phyloP scores from a whole-genome alignment of 53 echinoderm and acorn worm species.

The Zoroaster sp. region DNA sequence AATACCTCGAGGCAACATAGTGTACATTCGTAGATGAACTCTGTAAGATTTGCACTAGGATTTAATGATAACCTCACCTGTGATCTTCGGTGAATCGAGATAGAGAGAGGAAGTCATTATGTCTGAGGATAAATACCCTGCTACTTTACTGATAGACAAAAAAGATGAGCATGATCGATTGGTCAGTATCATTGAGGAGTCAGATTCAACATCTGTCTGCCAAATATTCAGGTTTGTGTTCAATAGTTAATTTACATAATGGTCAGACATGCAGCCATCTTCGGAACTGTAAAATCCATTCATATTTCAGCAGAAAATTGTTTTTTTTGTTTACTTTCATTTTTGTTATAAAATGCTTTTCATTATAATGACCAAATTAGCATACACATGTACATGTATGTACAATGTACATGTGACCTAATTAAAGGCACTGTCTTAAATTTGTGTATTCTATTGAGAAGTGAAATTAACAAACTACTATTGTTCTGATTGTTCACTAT shows the following conservation, averaged over 20 bases:
- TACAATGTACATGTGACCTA: not conserved
- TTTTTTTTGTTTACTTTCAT: too few species aligned
- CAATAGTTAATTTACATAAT: not conserved
- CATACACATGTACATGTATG: too few species aligned
- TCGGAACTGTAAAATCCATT: too few species aligned
- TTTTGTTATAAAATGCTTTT: too few species aligned
- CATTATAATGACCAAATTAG: too few species aligned
- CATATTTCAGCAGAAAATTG: too few species aligned
- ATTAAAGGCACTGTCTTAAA: too few species aligned
- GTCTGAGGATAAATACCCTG: not conserved
- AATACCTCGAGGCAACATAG: too few species aligned
- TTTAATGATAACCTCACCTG: not conserved
- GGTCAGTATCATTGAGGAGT: slow-evolving; percentile 89
- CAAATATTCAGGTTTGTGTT: slow-evolving; percentile 90
- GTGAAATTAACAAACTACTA: too few species aligned
- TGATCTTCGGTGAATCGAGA: not conserved
- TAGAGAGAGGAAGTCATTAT: not conserved
- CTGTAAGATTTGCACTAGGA: not conserved
- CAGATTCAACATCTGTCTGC: slow-evolving; percentile 92
- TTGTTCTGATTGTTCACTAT: too few species aligned
- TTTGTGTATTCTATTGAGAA: too few species aligned
- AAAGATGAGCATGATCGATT: slow-evolving; percentile 72
- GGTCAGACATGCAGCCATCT: not conserved
- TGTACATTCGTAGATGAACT: too few species aligned
- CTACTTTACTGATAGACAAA: slow-evolving; percentile 27